Base-by-base conservation (phyloP, 2,113 vertebrate genomes). In the Speoplatyrhinus poulsoni region DNA sequence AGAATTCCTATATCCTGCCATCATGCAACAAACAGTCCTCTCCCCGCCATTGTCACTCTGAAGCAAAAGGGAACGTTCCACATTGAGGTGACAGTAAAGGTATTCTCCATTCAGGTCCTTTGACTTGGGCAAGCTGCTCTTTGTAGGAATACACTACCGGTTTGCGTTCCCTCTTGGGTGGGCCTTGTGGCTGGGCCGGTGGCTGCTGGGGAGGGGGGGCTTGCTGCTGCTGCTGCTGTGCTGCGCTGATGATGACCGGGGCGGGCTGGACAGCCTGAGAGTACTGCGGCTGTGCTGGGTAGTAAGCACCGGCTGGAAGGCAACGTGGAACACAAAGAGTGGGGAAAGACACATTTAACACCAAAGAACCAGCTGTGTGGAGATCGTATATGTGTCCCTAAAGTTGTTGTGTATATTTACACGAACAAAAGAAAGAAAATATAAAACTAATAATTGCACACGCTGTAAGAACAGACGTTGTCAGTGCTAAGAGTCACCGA, bases 231-330 rank as follows among this genome's bases (percentile, higher is more conserved):
- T 87, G 91, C 71, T 87, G 90, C 80, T 91, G 92, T 86, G 94
- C 56, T 81, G 96, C 78, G 88, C 89, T 96, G 82, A 99, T 94
- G 87, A 99, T 95, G 83, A 98, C 95, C 0, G 90, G 90, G 6
- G 95, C 70, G 6, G 95, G 52, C 58, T 95, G 93, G 73, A 97
- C 96, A 60, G 95, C 88, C 1, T 93, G 68, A 0, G 95, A 85
- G 89, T 96, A 99, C 82, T 95, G 96, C 62, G 95, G 92, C 75
- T 96, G 95, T 0, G 96, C 93, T 12, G 97, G 95, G 82, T 97
- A 99, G 84, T 98, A 99, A 9, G 96, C 92, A 75, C 94, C 97
- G 73, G 96, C 94, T 96, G 82, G n/a, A 79, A 72, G 26, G 47
- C 57, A 4, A 69, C 46, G 50, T 10, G 32, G 46, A 72, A 62